These are phyloP conservation scores for Aphelinus certus DNA, from an alignment of 1,140 invertebrate genomes.

Conservation along the genomic window DNA sequence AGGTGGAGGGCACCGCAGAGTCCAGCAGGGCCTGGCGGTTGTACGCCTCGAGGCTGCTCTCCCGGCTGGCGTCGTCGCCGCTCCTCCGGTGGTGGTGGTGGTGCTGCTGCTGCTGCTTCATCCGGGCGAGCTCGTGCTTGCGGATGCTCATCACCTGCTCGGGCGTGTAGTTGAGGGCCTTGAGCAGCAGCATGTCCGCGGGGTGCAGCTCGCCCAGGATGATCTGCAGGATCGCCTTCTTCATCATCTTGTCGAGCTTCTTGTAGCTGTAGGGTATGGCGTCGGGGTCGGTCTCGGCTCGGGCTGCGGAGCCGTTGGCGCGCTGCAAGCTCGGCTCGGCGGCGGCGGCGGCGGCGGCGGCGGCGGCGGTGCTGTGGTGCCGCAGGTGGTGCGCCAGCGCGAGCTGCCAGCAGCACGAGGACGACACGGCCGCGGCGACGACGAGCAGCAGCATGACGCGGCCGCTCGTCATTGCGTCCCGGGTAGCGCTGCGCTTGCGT, in stretches of 20 bases:
- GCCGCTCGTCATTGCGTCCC: too few relatives aligned
- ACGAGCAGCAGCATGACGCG: not conserved
- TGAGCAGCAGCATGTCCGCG: conserved; percentile 55
- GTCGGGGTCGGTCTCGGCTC: conserved; percentile 29
- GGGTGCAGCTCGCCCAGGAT: conserved; percentile 58
- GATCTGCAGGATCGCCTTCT: conserved; percentile 61
- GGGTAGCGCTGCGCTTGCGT: not conserved
- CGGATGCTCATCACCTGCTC: conserved; percentile 59
- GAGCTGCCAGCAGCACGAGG: not conserved
- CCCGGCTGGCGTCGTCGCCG: conserved; percentile 11
- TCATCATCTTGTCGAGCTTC: conserved; percentile 59
- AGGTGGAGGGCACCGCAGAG: conserved; percentile 38
- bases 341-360: not conserved
- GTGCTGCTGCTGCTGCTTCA: conserved; percentile 45
- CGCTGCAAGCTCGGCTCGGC: conserved; percentile 9
- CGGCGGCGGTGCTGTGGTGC: conserved; percentile 19
- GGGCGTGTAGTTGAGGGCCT: conserved; percentile 60
- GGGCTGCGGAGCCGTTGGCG: not conserved
- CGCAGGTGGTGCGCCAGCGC: conserved; percentile 27
- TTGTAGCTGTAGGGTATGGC: conserved; percentile 49
- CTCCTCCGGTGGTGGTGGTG: conserved; percentile 33
- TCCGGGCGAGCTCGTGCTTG: conserved; percentile 53
- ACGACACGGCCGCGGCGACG: not conserved
- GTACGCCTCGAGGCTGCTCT: conserved; percentile 52
- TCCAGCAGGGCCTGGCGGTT: conserved; percentile 60